Evolutionary conservation across 2,113 vertebrate genomes (phyloP).

Genomic region (Genyomyrus donnyi): DNA sequence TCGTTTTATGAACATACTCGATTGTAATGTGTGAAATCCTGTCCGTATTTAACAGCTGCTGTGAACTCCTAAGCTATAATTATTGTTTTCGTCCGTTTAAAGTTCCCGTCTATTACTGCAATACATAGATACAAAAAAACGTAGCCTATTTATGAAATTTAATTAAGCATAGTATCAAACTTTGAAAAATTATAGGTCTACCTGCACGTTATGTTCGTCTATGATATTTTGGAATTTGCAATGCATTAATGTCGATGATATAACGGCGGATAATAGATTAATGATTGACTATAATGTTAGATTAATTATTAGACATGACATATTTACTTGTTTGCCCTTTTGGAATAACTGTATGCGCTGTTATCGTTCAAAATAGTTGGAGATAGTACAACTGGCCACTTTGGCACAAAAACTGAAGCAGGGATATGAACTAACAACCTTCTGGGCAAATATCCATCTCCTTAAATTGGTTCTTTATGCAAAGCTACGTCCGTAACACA

Average conservation of each 20-base stretch:
- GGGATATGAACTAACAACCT: neutral
- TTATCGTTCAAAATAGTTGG: neutral
- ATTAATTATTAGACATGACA: neutral
- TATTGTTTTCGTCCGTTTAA: neutral
- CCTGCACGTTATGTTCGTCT: neutral
- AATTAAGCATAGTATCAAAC: neutral
- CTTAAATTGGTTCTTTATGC: neutral
- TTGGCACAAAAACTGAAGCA: neutral
- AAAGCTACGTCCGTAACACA: neutral
- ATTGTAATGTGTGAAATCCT: neutral
- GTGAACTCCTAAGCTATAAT: neutral
- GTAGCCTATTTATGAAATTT: neutral
- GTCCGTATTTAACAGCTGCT: neutral
- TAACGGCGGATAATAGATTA: neutral
- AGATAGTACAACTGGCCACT: neutral
- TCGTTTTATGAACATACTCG: neutral
- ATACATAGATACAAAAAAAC: neutral
- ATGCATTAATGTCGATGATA: neutral
- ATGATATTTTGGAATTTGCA: neutral
- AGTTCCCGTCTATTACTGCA: neutral
- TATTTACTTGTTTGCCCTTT: neutral
- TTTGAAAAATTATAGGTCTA: neutral
- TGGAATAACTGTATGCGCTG: neutral
- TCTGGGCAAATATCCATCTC: neutral
- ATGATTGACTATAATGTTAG: neutral